These are phyloP conservation scores for Tenualosa ilisha DNA, from an alignment of 2,797 vertebrate genomes.

Conservation along the genomic window DNA sequence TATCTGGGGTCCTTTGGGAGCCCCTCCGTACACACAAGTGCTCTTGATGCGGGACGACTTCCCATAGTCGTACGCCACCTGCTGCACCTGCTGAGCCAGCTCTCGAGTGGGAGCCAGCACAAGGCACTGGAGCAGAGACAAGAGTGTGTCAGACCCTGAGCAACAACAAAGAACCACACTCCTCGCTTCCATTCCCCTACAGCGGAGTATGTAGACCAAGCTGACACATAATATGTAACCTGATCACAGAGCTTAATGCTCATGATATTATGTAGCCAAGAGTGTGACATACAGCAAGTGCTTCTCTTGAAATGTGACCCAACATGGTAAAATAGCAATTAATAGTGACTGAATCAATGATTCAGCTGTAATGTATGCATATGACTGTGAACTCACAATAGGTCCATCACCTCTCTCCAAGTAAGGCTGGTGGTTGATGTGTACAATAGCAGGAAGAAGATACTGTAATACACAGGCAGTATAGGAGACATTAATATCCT, in stretches of 20 bases:
- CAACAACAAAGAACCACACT: neutral
- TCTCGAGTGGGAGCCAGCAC: constrained; percentile 95
- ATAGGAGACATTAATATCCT: neutral
- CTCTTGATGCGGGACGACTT: constrained; percentile 90
- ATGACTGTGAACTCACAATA: constrained; percentile 82
- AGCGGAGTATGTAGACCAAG: neutral
- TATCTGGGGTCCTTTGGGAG: constrained; percentile 96
- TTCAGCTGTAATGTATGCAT: neutral
- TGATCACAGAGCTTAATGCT: neutral
- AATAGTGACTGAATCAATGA: neutral
- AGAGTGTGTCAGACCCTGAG: neutral
- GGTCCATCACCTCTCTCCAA: constrained; percentile 96
- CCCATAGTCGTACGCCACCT: constrained; percentile 93
- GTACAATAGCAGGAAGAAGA: constrained; percentile 94
- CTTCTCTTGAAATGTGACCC: neutral
- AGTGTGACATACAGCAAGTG: neutral
- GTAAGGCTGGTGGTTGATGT: constrained; percentile 98
- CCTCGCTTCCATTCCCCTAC: neutral
- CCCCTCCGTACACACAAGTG: constrained; percentile 95
- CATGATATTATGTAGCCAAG: neutral
- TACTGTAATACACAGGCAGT: constrained; percentile 74
- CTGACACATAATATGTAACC: neutral
- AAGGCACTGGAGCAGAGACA: constrained; percentile 77
- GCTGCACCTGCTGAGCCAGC: constrained; percentile 95
- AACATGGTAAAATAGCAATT: too few relatives aligned